Base-by-base conservation (phyloP, 1,140 invertebrate genomes). In the Mya arenaria region DNA sequence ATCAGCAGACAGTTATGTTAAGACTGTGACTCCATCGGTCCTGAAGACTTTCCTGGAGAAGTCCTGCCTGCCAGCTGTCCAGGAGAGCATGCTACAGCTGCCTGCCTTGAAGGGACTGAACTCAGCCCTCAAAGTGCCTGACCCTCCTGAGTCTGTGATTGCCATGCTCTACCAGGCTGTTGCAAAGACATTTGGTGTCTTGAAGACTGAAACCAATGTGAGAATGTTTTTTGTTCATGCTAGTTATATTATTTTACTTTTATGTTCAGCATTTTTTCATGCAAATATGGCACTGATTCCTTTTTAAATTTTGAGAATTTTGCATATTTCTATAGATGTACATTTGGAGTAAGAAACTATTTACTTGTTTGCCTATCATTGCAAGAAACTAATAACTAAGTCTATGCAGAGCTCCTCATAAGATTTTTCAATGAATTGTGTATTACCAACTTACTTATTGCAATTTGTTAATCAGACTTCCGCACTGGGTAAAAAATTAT, bases 101-200 rank as follows among this genome's bases (percentile, higher is more conserved):
- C 52, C 84, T 41, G 69, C 89, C 1, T 73, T 91, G 32, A 56
- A 81, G 34, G 90, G 90, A 56, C 79, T 91, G 37, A 81, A 84
- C 56, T 78, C 80, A 48, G 84, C 88, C 32, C 74, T 91, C 32
- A 37, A 77, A 23, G 84, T 90, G 0, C 30, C 65, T n/a, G 87
- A 91, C 60, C 90, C 87, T 23, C 89, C 90, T n/a, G 77, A 86
- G 39, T 78, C 87, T 32, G 87, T 90, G 1, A 84, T 85, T 13
- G 25, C 66, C 15, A 71, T 90, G 4, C 68, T 91, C 37, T 84
- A 86, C 60, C 55, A 85, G 19, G 52, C 84, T n/a, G 44, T 83
- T n/a, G 81, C 63, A 15, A 32, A 56, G 25, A 37, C 89, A 1
- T 90, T 89, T 77, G 69, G 65, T 30, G 25, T 68, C 13, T 13